Conservation (phyloP, 2,113 vertebrate genomes). For the Cebus imitator region DNA sequence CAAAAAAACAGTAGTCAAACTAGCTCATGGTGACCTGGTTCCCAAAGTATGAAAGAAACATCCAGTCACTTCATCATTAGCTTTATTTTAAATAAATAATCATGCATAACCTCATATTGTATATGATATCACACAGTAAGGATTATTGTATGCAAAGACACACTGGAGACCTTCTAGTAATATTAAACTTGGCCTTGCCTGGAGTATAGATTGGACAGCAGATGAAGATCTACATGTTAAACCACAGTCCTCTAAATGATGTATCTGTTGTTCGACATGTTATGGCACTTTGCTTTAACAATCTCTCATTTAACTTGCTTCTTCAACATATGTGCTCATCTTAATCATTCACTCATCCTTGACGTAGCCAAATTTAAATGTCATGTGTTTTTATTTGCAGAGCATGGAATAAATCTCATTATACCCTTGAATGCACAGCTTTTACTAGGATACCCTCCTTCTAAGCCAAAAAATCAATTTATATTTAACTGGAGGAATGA, state of each 20-base stretch:
- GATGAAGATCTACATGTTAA: neutral
- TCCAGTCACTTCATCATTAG: neutral
- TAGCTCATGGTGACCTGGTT: neutral
- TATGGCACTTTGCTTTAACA: neutral
- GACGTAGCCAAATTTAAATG: slow-evolving; percentile 70
- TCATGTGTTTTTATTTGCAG: slow-evolving; percentile 73
- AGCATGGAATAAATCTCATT: slow-evolving; percentile 79
- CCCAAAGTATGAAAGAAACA: neutral
- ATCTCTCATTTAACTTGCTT: slow-evolving; percentile 47
- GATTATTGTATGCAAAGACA: neutral
- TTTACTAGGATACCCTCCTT: slow-evolving; percentile 64
- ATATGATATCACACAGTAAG: neutral
- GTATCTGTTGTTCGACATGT: neutral
- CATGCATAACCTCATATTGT: rapidly evolving
- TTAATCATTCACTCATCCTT: slow-evolving; percentile 57
- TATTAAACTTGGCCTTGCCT: neutral
- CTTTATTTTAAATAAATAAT: neutral
- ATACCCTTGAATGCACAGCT: slow-evolving; percentile 63
- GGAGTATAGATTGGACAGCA: neutral
- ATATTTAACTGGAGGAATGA: slow-evolving; percentile 64
- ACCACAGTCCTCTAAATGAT: neutral
- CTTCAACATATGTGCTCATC: slow-evolving; percentile 45
- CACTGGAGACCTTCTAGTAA: no score
- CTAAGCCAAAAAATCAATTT: slow-evolving; percentile 80
- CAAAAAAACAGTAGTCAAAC: neutral